A percentile compares a stretch with the other conserved stretches of the same genome.
Conservation (phyloP, 2,797 vertebrate genomes). For the Buphagus erythrorhynchus region DNA sequence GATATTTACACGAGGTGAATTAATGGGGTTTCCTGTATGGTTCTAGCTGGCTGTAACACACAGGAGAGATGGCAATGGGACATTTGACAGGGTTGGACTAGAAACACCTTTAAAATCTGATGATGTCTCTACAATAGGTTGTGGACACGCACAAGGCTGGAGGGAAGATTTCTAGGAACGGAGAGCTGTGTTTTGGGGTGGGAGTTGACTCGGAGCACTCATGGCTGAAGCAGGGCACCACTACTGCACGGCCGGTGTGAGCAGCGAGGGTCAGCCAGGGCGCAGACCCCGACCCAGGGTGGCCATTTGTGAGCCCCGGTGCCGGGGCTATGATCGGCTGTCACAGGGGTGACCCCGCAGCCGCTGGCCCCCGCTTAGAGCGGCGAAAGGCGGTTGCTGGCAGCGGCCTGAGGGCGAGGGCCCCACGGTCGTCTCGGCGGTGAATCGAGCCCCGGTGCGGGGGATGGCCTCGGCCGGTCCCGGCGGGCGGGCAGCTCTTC, state of each 20-base stretch:
- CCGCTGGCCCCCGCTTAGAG: background rate
- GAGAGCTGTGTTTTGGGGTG: accelerated
- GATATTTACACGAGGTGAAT: background rate
- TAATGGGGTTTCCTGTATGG: accelerated
- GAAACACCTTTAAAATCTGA: background rate
- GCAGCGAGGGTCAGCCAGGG: background rate
- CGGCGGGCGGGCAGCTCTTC: background rate
- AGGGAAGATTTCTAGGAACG: background rate
- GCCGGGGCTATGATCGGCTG: background rate
- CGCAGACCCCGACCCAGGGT: accelerated
- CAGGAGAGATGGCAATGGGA: accelerated
- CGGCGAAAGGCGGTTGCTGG: background rate
- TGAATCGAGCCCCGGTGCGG: accelerated
- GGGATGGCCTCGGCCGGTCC: background rate
- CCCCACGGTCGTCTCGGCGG: background rate
- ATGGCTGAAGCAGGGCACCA: too few relatives aligned
- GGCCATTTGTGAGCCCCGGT: background rate
- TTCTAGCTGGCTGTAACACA: background rate
- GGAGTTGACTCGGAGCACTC: background rate
- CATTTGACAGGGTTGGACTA: accelerated
- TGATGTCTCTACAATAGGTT: background rate
- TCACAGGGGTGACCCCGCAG: background rate
- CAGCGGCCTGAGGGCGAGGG: background rate
- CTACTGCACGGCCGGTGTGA: accelerated
- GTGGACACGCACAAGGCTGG: accelerated